These are phyloP conservation scores for Lordiphosa clarofinis DNA, from an alignment of 1,140 invertebrate genomes.

Conservation along the genomic window DNA sequence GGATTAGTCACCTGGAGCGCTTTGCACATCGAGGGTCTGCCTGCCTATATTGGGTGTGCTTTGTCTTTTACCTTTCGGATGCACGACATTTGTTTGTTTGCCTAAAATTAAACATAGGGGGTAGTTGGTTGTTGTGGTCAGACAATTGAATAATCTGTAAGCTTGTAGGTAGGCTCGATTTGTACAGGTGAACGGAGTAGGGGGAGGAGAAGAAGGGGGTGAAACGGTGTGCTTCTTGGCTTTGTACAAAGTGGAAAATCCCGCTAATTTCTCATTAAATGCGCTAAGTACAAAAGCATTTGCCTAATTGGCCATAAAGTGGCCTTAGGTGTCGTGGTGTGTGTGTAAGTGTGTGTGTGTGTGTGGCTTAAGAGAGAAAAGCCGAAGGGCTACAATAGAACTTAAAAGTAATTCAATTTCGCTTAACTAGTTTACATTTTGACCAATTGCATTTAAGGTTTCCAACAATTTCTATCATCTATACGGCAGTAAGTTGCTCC, in stretches of 20 bases:
- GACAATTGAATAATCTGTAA: slow-evolving; percentile 20
- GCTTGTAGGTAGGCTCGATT: slow-evolving; percentile 34
- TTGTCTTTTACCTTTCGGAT: slow-evolving; percentile 79
- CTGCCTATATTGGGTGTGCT: slow-evolving; percentile 77
- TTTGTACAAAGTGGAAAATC: slow-evolving; percentile 62
- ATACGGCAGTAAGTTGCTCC: slow-evolving; percentile 46
- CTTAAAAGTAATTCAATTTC: slow-evolving; percentile 65
- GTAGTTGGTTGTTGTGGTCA: slow-evolving; percentile 27
- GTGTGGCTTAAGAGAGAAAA: slow-evolving; percentile 17
- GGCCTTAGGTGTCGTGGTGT: slow-evolving; percentile 1
- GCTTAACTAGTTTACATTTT: slow-evolving; percentile 64
- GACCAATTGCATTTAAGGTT: slow-evolving; percentile 36
- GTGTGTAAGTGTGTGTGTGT: slow-evolving; percentile 14
- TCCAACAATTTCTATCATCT: slow-evolving; percentile 74
- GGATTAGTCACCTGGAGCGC: slow-evolving; percentile 75
- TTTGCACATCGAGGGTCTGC: slow-evolving; percentile 72
- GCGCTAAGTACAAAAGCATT: slow-evolving; percentile 72
- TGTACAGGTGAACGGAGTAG: slow-evolving; percentile 17
- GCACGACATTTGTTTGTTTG: slow-evolving; percentile 78
- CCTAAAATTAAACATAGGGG: slow-evolving; percentile 65
- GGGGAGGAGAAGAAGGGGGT: slow-evolving; percentile 7
- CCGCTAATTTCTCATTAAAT: slow-evolving; percentile 55
- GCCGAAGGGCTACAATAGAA: slow-evolving; percentile 42
- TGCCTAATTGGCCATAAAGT: slow-evolving; percentile 49
- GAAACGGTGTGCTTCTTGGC: slow-evolving; percentile 28